Base-by-base conservation (phyloP, 2,888 invertebrate species). In the Drosophila putrida region DNA sequence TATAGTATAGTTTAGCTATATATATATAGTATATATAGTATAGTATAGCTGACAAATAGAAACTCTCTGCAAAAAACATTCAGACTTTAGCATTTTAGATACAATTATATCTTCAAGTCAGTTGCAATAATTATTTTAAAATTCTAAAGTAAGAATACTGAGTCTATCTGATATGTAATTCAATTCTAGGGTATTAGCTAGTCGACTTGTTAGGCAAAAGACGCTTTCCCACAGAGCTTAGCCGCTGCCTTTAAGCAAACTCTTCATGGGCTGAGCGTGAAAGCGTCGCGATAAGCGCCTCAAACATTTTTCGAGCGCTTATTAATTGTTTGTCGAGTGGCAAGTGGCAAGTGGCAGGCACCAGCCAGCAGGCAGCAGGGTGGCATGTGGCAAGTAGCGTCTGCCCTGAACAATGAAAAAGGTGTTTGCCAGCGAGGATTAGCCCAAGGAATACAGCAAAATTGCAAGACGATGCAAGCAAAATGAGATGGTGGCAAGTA, bases 221-320 rank as follows among this genome's bases (percentile, higher is more conserved):
- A 13, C 15, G 4, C 1, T 6, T 33, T 8, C 25, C 27, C 43
- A 53, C 46, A 50, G 15, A 53, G 55, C 57, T 65, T 39, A 57
- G 51, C 33, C 27, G 8, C 25, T 43, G 43, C 27, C 33, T 25
- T 39, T 13, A 36, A 71, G 70, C 47, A 47, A 61, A 36, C 11
- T 46, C 46, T 38, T 43, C 43, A 50, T 43, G 46, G 39, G 13
- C 44, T 25, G 46, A 78, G 87, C 87, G 78, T 83, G 82, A 87
- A 87, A 64, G 66, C 64, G 71, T 55, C 75, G 81, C 84, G 82
- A 82, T 82, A 82, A 82, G 82, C 87, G 87, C 75, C 72, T 78
- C 84, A 84, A 84, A 83, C 78, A 87, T 81, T 75, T 78, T 80
- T 67, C 71, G 70, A 88, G 82, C 80, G 88, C 80, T 88, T 83